phyloP scores from a whole-genome alignment of 2,113 vertebrate genomes.

The Recurvirostra avosetta region DNA sequence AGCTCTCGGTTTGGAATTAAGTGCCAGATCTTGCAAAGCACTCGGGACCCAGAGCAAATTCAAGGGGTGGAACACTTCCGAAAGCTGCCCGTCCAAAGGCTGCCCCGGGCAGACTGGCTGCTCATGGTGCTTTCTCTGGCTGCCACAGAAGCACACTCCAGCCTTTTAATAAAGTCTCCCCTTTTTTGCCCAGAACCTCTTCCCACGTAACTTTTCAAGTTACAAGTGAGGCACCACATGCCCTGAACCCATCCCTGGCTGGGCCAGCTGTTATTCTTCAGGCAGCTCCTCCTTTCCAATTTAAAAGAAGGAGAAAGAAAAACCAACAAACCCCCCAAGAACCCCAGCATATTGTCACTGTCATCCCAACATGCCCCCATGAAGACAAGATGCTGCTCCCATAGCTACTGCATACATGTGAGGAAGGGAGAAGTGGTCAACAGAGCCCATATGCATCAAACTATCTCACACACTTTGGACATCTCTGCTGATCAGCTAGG shows the following conservation, averaged over 20 bases:
- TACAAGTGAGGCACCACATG: not conserved
- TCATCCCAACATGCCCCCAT: not conserved
- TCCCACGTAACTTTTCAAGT: not conserved
- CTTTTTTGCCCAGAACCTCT: not conserved
- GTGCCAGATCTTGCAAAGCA: not conserved
- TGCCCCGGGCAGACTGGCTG: not conserved
- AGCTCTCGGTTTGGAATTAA: not conserved
- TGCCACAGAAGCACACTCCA: not conserved
- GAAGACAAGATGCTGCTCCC: not conserved
- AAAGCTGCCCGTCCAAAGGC: not conserved
- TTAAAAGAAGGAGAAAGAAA: not conserved
- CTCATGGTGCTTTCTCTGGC: not conserved
- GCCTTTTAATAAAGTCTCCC: not conserved
- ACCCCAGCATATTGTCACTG: not conserved
- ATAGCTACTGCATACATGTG: fast-evolving
- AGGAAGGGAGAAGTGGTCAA: not conserved
- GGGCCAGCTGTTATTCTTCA: not conserved
- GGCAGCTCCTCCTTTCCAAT: not conserved
- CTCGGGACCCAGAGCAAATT: fast-evolving
- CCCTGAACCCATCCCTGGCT: not conserved
- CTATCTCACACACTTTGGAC: not conserved
- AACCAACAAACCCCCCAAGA: not conserved
- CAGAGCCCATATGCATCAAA: not conserved
- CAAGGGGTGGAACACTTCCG: fast-evolving
- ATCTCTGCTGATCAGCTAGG: not conserved